phyloP scores from a whole-genome alignment of 2,888 invertebrate species.

The Chrysolina americana region DNA sequence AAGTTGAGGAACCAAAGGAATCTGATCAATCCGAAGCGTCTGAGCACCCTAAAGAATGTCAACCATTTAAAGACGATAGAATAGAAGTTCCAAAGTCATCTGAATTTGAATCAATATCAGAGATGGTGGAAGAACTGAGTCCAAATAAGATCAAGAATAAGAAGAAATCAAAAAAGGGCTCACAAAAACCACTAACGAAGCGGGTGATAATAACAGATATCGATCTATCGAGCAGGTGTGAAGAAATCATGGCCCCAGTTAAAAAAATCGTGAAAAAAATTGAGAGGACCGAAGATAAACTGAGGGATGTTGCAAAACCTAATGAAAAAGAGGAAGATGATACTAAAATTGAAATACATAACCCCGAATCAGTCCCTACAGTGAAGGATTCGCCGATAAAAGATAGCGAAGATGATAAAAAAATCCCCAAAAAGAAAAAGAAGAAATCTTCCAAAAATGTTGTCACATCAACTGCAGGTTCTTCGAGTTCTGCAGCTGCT shows the following conservation, averaged over 20 bases:
- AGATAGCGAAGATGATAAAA: slow-evolving; percentile 46
- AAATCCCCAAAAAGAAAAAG: slow-evolving; percentile 52
- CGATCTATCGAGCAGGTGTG: slow-evolving; percentile 53
- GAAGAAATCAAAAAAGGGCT: slow-evolving; percentile 57
- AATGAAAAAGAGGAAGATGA: slow-evolving; percentile 25
- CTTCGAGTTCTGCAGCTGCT: slow-evolving; percentile 51
- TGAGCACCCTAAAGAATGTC: slow-evolving; percentile 31
- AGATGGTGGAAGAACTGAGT: neutral
- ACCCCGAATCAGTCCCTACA: neutral
- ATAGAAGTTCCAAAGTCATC: slow-evolving; percentile 27
- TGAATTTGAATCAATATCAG: slow-evolving; percentile 26
- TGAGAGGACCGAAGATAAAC: slow-evolving; percentile 41
- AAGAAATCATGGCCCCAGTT: slow-evolving; percentile 45
- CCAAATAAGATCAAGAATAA: slow-evolving; percentile 43
- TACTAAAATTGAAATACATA: slow-evolving; percentile 25
- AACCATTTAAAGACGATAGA: slow-evolving; percentile 28
- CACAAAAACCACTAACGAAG: slow-evolving; percentile 56
- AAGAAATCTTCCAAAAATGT: slow-evolving; percentile 48
- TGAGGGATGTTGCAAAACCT: slow-evolving; percentile 29
- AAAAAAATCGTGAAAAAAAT: slow-evolving; percentile 47
- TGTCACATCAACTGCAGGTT: slow-evolving; percentile 23
- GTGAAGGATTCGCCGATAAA: slow-evolving; percentile 1
- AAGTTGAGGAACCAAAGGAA: slow-evolving; percentile 30
- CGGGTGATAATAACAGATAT: slow-evolving; percentile 64
- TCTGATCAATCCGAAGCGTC: neutral